phyloP scores from a whole-genome alignment of 2,113 vertebrate genomes.

The Indicator maculatus region DNA sequence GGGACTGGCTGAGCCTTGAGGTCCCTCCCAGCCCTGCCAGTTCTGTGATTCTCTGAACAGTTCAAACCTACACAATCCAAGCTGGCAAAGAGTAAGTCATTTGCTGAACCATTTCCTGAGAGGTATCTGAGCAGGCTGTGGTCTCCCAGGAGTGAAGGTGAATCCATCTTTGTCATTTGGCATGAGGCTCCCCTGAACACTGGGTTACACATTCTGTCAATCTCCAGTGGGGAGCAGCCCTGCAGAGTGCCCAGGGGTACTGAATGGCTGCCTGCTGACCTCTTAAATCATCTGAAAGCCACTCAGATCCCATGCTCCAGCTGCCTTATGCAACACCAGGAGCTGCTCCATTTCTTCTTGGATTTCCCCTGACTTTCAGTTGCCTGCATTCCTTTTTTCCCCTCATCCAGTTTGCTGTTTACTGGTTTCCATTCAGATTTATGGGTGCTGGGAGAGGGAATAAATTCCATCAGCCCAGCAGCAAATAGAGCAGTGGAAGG shows the following conservation, averaged over 20 bases:
- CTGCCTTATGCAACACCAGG: background rate
- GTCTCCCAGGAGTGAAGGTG: background rate
- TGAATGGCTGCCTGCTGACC: background rate
- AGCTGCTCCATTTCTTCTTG: background rate
- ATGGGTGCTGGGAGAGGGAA: background rate
- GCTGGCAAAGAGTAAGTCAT: rapidly evolving
- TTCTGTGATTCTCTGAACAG: too few relatives aligned
- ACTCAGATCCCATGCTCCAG: background rate
- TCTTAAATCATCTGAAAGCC: background rate
- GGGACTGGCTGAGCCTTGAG: too few relatives aligned
- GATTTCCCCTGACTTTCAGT: background rate
- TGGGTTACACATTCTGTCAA: background rate
- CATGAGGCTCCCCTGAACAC: background rate
- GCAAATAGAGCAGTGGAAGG: background rate
- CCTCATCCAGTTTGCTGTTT: background rate
- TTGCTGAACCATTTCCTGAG: background rate
- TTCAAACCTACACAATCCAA: rapidly evolving
- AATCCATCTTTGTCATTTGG: background rate
- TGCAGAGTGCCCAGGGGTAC: background rate
- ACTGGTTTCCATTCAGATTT: background rate
- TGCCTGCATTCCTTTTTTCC: background rate
- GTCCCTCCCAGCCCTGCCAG: too few relatives aligned
- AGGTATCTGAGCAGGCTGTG: rapidly evolving
- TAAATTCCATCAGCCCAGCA: background rate
- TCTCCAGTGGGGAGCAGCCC: background rate